Base-by-base conservation (phyloP, 2,113 vertebrate genomes). In the Cricetomys ansorgei region DNA sequence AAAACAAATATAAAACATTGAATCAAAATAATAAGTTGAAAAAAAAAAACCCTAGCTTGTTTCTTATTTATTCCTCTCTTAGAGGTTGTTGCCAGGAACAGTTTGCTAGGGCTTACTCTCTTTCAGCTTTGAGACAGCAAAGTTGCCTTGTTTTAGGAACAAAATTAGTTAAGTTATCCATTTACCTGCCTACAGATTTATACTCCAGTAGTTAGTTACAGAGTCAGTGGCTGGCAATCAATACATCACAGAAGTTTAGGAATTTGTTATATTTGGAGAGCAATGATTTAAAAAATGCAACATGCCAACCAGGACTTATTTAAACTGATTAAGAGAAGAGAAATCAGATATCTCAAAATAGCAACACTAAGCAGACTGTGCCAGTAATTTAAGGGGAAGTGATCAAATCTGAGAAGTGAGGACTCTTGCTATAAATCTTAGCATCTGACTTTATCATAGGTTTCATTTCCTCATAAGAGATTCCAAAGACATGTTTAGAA, bases 361-460 rank as follows among this genome's bases (percentile, higher is more conserved):
- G 85, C n/a, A 96, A 1, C 21, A 65, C 17, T 45, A 57, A 73
- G 53, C 84, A 94, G 37, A 87, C 17, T 57, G 4, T 96, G 62
- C 96, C 96, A 94, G 95, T 88, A 98, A 98, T 96, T 93, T 96
- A 89, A 96, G 85, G 43, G 95, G 97, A 98, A 97, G 89, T 96
- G 48, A 96, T 31, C 29, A 81, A 48, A 77, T 95, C 70, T 92
- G 76, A 97, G 98, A 97, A 96, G 13, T 92, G 40, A 96, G 64
- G 67, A 94, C 43, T 95, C 40, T 94, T 95, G 83, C 37, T 94
- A 79, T 76, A n/a, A 96, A 94, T 97, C 93, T 95, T 55, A 92
- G 43, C 57, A 90, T 67, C 72, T 96, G 55, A 3, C 40, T 96
- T 83, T 85, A 96, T 87, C 95, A 87, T 50, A 40, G 62, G 53